phyloP scores from a whole-genome alignment of 2,113 vertebrate genomes.

The Chlorodrepanis virens region DNA sequence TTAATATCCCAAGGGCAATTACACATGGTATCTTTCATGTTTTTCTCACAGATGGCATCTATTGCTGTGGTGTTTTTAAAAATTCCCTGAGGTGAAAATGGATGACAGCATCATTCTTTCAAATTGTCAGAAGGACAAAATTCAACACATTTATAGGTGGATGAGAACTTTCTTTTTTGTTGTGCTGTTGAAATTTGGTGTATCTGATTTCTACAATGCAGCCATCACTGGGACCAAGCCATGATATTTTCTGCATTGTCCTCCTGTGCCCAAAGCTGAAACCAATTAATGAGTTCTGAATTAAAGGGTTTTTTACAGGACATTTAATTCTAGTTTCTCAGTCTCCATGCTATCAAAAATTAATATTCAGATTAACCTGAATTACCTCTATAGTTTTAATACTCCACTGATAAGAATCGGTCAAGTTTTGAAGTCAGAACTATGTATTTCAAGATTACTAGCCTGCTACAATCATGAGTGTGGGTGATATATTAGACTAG shows the following conservation, averaged over 20 bases:
- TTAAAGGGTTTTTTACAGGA: background rate
- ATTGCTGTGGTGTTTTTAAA: background rate
- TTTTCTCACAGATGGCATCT: background rate
- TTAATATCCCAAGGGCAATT: background rate
- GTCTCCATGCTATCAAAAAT: background rate
- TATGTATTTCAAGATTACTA: background rate
- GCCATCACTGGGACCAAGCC: fast-evolving
- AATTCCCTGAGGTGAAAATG: slow-evolving; percentile 10
- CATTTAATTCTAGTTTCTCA: background rate
- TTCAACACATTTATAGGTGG: background rate
- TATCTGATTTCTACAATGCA: background rate
- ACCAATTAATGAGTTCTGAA: background rate
- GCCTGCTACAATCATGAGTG: background rate
- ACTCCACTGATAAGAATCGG: background rate
- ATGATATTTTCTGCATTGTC: background rate
- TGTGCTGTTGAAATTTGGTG: background rate
- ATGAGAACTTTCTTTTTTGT: background rate
- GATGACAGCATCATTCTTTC: slow-evolving; percentile 10
- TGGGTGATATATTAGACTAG: background rate
- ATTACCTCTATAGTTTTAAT: background rate
- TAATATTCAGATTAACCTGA: background rate
- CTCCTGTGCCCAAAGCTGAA: background rate
- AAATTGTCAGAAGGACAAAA: slow-evolving; percentile 3
- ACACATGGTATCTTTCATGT: background rate
- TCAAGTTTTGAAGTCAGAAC: background rate